Percentiles rank a stretch among this genome's conserved stretches.
Evolutionary conservation across 2,113 vertebrate species (phyloP).

Genomic region (Isichthys henryi): DNA sequence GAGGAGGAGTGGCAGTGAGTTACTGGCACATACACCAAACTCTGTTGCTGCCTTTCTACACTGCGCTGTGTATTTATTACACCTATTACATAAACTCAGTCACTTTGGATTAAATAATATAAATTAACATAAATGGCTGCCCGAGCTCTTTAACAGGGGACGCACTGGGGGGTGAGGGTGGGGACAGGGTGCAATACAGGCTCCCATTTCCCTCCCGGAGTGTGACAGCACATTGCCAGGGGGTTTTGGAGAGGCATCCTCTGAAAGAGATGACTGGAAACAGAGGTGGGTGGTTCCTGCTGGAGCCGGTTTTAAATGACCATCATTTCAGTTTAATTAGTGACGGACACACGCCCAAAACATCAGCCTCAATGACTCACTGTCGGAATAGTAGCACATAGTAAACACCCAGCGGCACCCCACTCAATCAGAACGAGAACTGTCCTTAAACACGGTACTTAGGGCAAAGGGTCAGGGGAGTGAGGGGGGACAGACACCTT

Average conservation of each 20-base stretch:
- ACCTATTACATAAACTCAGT: neutral
- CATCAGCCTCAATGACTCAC: neutral
- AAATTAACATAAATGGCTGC: neutral
- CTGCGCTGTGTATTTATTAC: no score
- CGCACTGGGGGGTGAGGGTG: neutral
- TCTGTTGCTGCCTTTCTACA: neutral
- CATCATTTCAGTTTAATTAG: neutral
- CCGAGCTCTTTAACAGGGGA: neutral
- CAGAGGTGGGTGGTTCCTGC: neutral
- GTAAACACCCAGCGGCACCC: neutral
- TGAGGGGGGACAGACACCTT: constrained; percentile 57
- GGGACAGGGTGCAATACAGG: no score
- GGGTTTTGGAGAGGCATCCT: neutral
- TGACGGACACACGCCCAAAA: neutral
- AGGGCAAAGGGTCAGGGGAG: neutral
- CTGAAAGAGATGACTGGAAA: neutral
- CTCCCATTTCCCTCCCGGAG: neutral
- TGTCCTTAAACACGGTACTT: neutral
- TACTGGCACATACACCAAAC: neutral
- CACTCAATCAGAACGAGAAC: neutral
- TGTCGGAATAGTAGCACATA: neutral
- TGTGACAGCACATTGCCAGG: neutral
- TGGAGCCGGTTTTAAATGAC: neutral
- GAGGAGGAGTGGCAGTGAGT: neutral
- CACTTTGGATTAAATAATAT: neutral